Evolutionary conservation across 2,797 vertebrate genomes (phyloP).

Genomic region (Craterocephalus amniculus): DNA sequence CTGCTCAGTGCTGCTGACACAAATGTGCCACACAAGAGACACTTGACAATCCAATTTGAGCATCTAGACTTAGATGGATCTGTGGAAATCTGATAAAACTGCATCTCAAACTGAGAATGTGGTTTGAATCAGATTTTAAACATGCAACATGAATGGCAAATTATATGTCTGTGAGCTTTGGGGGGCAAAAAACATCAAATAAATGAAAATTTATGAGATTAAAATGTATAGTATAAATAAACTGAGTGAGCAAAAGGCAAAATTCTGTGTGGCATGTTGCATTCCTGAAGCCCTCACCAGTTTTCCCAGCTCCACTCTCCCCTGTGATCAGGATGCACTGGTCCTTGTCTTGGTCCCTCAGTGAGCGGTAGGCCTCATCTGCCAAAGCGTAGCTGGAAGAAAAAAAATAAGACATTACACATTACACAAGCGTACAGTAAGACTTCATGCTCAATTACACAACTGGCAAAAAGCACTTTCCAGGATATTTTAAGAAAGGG

Average conservation of each 20-base stretch:
- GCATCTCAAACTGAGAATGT: neutral
- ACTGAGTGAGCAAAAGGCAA: too few relatives aligned
- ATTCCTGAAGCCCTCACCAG: slow-evolving; percentile 81
- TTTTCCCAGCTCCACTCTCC: slow-evolving; percentile 98
- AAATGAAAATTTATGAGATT: too few relatives aligned
- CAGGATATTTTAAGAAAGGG: slow-evolving; percentile 5
- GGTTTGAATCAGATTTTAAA: too few relatives aligned
- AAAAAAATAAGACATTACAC: slow-evolving; percentile 31
- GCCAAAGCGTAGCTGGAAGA: slow-evolving; percentile 92
- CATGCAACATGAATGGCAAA: too few relatives aligned
- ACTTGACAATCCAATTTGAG: neutral
- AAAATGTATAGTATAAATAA: too few relatives aligned
- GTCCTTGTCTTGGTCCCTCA: slow-evolving; percentile 98
- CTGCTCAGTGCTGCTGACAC: neutral
- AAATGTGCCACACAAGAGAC: neutral
- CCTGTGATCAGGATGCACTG: slow-evolving; percentile 99
- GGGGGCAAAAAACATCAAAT: too few relatives aligned
- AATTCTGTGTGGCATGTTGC: neutral
- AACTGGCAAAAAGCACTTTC: neutral
- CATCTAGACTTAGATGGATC: neutral
- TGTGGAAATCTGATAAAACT: neutral
- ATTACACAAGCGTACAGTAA: slow-evolving; percentile 9
- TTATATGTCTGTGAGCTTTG: too few relatives aligned
- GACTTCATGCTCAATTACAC: neutral
- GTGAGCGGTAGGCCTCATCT: slow-evolving; percentile 96